Evolutionary conservation across 2,888 invertebrate genomes (phyloP).

Genomic region (Octonoba sinensis): DNA sequence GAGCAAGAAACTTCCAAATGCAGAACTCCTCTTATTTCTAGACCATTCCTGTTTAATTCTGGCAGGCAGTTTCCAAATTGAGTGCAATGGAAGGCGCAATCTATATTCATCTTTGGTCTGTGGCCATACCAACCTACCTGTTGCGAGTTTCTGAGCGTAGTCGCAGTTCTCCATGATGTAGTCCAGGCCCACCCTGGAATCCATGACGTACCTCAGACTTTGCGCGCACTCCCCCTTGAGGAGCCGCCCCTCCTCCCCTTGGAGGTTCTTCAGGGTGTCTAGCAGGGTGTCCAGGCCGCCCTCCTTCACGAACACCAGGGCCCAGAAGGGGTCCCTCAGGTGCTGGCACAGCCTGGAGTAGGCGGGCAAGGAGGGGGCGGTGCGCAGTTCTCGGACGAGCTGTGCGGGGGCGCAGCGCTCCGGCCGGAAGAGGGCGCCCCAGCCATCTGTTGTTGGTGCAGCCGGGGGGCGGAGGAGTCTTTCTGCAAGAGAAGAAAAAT

Average conservation of each 20-base stretch:
- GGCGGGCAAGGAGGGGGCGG: constrained; percentile 15
- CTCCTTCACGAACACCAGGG: constrained; percentile 41
- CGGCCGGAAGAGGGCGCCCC: constrained; percentile 14
- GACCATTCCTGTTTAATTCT: no score
- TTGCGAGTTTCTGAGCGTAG: constrained; percentile 71
- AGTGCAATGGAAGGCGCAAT: no score
- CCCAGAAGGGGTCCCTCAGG: constrained; percentile 40
- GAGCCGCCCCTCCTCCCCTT: constrained; percentile 66
- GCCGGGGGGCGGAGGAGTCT: neutral
- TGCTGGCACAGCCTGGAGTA: constrained; percentile 27
- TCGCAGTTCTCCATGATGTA: constrained; percentile 70
- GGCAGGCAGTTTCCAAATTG: no score
- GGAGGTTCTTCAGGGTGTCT: constrained; percentile 38
- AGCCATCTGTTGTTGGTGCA: neutral
- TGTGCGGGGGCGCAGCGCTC: constrained; percentile 22
- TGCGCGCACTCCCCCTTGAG: constrained; percentile 71
- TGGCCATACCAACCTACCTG: constrained; percentile 68
- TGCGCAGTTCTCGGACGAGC: constrained; percentile 37
- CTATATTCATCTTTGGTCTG: no score
- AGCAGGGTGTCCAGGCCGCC: constrained; percentile 50
- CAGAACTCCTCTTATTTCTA: no score
- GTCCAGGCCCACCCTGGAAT: constrained; percentile 72
- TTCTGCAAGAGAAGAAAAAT: no score
- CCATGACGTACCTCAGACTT: constrained; percentile 72
- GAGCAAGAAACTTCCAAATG: no score